Base-by-base conservation (phyloP, 2,888 invertebrate genomes). In the Pseudococcus longispinus region DNA sequence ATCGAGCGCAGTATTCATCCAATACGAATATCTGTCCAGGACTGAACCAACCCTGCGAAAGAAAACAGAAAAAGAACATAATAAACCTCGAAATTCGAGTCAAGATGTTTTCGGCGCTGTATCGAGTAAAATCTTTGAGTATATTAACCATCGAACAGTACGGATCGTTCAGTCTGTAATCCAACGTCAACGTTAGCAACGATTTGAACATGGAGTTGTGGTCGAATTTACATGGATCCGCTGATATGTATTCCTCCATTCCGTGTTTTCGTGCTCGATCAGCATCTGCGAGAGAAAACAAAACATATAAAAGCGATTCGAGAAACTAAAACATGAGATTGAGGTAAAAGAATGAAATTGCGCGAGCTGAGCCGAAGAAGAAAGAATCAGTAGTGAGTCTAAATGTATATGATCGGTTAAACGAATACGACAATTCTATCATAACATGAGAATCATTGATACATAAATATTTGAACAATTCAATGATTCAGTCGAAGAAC, bases 211-310 rank as follows among this genome's bases (percentile, higher is more conserved):
- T 92, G 89, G 95, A 94, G 88, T 98, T 97, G 91, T 99, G 99
- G 90, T 98, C 97, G 91, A 97, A 98, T 91, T 95, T 96, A 91
- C 98, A 98, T 0, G 99, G 98, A 92, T 99, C 98, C n/a, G 98
- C 98, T 90, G 97, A 97, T 89, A 99, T 99, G 91, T 96, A 98
- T 92, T 99, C 99, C 91, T 99, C 99, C 97, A 99, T 97, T 80
- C 99, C 99, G 91, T 99, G 99, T 91, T 99, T 99, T 87, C 97
- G 94, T 51, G 99, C 99, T 91, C 98, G 95, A 90, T 98, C 98
- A 83, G 97, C 96, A 92, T 97, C 97, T 96, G 91, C 11, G 42
- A 13, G 9, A 77, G 32, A 3, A 26, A 18, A 70, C 0, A 0
- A 29, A 29, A 70, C 29, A 11, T 26, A 20, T 26, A 23, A 26